These are phyloP conservation scores for Lucifuga dentata DNA, from an alignment of 2,113 vertebrate genomes.

Conservation along the genomic window DNA sequence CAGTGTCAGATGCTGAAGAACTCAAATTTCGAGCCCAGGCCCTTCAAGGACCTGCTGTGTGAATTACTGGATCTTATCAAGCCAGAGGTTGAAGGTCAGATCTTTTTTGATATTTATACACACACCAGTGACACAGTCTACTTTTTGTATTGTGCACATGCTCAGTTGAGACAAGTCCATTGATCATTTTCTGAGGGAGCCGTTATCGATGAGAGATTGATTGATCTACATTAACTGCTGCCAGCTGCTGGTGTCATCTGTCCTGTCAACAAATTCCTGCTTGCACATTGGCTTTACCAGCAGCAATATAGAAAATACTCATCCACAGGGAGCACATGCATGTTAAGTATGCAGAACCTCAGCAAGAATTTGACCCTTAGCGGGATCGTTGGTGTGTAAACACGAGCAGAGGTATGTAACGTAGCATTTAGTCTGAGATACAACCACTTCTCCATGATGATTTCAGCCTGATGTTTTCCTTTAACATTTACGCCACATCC, in stretches of 20 bases:
- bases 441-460: no score
- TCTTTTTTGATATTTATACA: constrained; percentile 24
- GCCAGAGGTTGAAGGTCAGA: constrained; percentile 87
- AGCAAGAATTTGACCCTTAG: constrained; percentile 45
- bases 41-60: constrained; percentile 95
- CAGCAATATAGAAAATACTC: constrained; percentile 28
- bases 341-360: constrained; percentile 42
- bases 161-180: constrained; percentile 11
- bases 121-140: neutral
- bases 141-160: neutral
- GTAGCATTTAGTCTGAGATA: constrained; percentile 34
- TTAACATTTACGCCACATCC: neutral
- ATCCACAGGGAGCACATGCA: constrained; percentile 14
- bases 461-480: constrained; percentile 14
- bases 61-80: constrained; percentile 96
- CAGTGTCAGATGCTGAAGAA: constrained; percentile 91
- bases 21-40: constrained; percentile 92
- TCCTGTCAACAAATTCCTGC: constrained; percentile 35
- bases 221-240: neutral
- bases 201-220: constrained; percentile 28
- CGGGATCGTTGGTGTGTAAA: neutral
- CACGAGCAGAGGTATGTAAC: neutral
- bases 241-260: constrained; percentile 55
- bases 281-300: constrained; percentile 32
- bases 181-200: constrained; percentile 38